These are phyloP conservation scores for Atta colombica DNA, from an alignment of 1,140 invertebrate genomes.

Conservation along the genomic window DNA sequence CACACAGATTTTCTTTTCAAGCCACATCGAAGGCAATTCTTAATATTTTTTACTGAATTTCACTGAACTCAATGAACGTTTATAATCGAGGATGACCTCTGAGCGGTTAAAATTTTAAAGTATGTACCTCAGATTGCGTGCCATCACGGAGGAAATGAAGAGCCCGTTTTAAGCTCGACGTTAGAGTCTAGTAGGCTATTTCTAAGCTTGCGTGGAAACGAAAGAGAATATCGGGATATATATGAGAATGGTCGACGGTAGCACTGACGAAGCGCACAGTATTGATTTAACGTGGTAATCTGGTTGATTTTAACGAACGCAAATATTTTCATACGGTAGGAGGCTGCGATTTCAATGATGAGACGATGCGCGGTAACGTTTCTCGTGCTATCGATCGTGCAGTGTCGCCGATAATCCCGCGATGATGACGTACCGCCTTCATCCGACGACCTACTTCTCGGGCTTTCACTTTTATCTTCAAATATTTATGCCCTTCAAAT, in stretches of 20 bases:
- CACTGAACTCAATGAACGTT: background rate
- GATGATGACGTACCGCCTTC: conserved; percentile 46
- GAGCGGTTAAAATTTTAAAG: conserved; percentile 22
- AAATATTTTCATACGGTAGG: conserved; percentile 44
- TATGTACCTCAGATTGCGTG: conserved; percentile 31
- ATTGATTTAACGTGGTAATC: conserved; percentile 71
- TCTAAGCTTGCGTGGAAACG: conserved; percentile 42
- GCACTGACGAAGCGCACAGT: conserved; percentile 61
- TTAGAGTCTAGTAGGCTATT: conserved; percentile 26
- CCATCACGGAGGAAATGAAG: conserved; percentile 47
- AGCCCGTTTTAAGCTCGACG: conserved; percentile 42
- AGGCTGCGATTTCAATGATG: conserved; percentile 24
- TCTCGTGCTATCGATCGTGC: conserved; percentile 47
- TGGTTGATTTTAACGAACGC: conserved; percentile 63
- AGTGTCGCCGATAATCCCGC: conserved; percentile 31
- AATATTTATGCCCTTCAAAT: conserved; percentile 42
- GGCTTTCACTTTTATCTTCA: conserved; percentile 56
- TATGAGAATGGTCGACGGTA: conserved; percentile 48
- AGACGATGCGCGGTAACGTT: conserved; percentile 14
- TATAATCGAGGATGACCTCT: conserved; percentile 17
- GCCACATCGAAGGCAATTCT: background rate
- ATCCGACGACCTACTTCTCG: conserved; percentile 56
- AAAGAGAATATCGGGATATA: conserved; percentile 51
- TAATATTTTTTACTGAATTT: conserved; percentile 7
- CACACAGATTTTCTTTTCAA: background rate